A percentile compares a stretch with the other conserved stretches of the same genome.
Evolutionary conservation across 2,888 invertebrate species (phyloP).

Genomic region (Halictus quadricinctus): DNA sequence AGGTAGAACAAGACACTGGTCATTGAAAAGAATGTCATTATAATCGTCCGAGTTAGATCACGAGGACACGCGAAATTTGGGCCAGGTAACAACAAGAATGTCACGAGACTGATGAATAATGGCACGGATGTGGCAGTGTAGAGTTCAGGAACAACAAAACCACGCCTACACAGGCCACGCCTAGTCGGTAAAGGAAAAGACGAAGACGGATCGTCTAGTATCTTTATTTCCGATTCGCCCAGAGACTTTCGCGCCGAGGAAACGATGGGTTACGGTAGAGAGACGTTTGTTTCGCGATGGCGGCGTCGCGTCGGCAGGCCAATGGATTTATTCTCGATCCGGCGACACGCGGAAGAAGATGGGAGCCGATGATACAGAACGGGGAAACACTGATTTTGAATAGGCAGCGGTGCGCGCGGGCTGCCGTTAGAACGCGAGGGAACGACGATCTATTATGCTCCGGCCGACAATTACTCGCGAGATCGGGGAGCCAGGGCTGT

Average conservation of each 20-base stretch:
- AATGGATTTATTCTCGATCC: conserved; percentile 24
- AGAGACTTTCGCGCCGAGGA: not conserved
- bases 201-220: not conserved
- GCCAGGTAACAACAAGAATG: not conserved
- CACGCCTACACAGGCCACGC: not conserved
- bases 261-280: not conserved
- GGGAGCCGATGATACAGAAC: conserved; percentile 6
- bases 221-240: not conserved
- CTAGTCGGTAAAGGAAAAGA: not conserved
- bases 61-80: no score
- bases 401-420: not conserved
- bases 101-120: no score
- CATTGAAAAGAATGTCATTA: no score
- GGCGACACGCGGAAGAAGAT: conserved; percentile 11
- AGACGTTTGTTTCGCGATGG: conserved; percentile 2
- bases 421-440: conserved; percentile 1
- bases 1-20: no score
- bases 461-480: conserved; percentile 21
- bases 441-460: conserved; percentile 21
- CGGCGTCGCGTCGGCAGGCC: not conserved
- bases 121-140: not conserved
- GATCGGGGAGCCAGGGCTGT: conserved; percentile 8
- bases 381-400: conserved; percentile 9
- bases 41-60: no score
- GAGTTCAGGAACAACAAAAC: not conserved